A percentile compares a stretch with the other conserved stretches of the same genome.
These are phyloP conservation scores for Typhlichthys eigenmanni DNA, from an alignment of 2,797 vertebrate genomes.

Conservation along the genomic window DNA sequence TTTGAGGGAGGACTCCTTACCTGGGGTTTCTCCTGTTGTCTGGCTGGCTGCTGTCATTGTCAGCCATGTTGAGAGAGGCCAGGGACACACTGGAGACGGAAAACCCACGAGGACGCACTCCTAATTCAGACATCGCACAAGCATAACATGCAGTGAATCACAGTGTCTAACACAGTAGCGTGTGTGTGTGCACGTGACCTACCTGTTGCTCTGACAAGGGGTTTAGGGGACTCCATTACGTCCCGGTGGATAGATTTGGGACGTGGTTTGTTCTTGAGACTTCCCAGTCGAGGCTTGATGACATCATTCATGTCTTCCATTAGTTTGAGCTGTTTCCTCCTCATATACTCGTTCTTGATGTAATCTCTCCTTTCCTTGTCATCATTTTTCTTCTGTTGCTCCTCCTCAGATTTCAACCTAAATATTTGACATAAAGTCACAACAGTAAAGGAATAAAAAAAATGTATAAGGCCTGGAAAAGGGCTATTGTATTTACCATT, in stretches of 20 bases:
- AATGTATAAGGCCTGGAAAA: too few species aligned
- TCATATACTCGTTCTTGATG: constrained; percentile 92
- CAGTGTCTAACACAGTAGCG: too few species aligned
- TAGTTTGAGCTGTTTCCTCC: constrained; percentile 92
- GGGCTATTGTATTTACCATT: too few species aligned
- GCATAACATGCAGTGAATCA: neutral
- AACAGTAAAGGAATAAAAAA: too few species aligned
- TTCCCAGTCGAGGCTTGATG: constrained; percentile 86
- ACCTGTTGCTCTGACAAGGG: constrained; percentile 86
- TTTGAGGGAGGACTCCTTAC: constrained; percentile 67
- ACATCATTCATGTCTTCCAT: constrained; percentile 94
- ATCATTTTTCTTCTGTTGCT: constrained; percentile 91
- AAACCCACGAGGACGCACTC: constrained; percentile 84
- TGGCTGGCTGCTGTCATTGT: constrained; percentile 85
- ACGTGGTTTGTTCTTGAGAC: constrained; percentile 88
- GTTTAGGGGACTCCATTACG: constrained; percentile 86
- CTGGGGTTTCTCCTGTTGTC: constrained; percentile 92
- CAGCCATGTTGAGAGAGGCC: constrained; percentile 91
- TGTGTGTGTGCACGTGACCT: constrained; percentile 5
- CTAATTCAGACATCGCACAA: constrained; percentile 66
- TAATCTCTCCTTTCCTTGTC: constrained; percentile 89
- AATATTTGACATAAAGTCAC: neutral
- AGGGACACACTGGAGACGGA: constrained; percentile 94
- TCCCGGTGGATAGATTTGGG: constrained; percentile 97
- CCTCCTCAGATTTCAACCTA: constrained; percentile 92